These are phyloP conservation scores for Himalopsyche japonica DNA, from an alignment of 2,888 invertebrate genomes.

Conservation along the genomic window DNA sequence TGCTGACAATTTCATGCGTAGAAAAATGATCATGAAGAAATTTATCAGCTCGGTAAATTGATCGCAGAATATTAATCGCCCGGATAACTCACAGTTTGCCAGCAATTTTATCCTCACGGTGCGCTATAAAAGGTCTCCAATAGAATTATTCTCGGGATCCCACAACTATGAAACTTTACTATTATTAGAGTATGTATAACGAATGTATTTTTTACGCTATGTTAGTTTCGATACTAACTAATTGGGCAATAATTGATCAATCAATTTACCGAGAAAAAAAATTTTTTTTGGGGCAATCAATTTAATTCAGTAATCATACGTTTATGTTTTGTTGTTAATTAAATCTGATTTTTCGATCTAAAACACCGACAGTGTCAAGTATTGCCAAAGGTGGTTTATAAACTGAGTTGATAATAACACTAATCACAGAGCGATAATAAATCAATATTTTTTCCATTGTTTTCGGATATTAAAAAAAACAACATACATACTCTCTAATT, in stretches of 20 bases:
- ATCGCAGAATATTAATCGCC: too few relatives aligned
- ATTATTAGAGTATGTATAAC: too few relatives aligned
- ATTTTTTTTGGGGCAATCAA: background rate
- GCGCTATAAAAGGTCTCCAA: too few relatives aligned
- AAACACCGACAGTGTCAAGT: background rate
- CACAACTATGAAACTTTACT: too few relatives aligned
- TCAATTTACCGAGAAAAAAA: background rate
- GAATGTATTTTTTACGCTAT: too few relatives aligned
- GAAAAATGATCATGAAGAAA: too few relatives aligned
- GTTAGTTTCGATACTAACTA: background rate
- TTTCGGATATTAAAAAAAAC: background rate
- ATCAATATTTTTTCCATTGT: background rate
- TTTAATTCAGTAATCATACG: background rate
- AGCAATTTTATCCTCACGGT: too few relatives aligned
- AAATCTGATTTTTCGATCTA: background rate
- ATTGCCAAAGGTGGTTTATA: background rate
- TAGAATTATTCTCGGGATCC: too few relatives aligned
- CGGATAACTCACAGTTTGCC: too few relatives aligned
- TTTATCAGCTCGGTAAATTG: too few relatives aligned
- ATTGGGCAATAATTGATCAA: background rate
- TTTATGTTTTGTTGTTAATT: background rate
- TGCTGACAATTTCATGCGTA: too few relatives aligned
- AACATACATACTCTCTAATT: background rate
- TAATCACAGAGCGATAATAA: background rate
- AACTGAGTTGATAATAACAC: background rate